Evolutionary conservation across 2,113 vertebrate genomes (phyloP).

Genomic region (Calyptomena viridis): DNA sequence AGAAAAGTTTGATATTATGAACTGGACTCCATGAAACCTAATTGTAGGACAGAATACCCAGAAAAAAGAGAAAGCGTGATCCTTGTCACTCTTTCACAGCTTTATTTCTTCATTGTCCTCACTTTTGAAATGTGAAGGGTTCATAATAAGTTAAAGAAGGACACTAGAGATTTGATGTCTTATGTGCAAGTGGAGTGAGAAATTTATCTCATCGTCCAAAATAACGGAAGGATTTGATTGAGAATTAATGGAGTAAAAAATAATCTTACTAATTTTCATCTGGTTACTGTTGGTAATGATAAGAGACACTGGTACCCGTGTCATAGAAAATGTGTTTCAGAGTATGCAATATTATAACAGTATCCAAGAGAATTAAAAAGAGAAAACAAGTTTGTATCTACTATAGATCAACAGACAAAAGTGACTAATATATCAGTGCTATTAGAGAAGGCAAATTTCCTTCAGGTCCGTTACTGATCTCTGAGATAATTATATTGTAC

Average conservation of each 20-base stretch:
- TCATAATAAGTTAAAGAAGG: background rate
- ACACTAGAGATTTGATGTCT: background rate
- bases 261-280: background rate
- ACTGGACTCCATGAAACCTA: background rate
- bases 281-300: background rate
- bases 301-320: background rate
- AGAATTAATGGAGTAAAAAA: background rate
- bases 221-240: background rate
- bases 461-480: conserved; percentile 36
- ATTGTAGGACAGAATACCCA: background rate
- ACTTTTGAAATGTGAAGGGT: background rate
- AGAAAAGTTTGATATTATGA: background rate
- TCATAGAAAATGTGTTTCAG: background rate
- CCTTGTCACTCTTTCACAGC: background rate
- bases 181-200: background rate
- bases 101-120: background rate
- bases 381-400: background rate
- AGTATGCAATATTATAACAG: background rate
- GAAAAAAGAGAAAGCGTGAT: background rate
- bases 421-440: background rate
- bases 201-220: background rate
- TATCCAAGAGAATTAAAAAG: background rate
- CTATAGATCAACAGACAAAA: conserved; percentile 6
- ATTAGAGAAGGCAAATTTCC: background rate
- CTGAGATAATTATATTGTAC: conserved; percentile 38